These are phyloP conservation scores for Drosophila mojavensis DNA, from an alignment of 1,140 invertebrate species.

Conservation along the genomic window DNA sequence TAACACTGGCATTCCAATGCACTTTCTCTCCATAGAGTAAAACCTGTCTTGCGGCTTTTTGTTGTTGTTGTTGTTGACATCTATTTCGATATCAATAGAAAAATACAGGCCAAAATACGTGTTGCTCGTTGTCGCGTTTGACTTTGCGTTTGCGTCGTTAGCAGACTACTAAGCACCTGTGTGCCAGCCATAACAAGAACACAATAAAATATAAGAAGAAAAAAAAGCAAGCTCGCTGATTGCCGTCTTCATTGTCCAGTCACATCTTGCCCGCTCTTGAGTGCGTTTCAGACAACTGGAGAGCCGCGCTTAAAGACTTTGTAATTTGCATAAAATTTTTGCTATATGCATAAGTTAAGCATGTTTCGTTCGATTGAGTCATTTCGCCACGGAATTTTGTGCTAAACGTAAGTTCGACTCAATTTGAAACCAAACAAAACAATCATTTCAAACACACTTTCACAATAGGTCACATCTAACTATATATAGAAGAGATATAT, in stretches of 20 bases:
- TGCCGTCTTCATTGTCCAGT: constrained; percentile 55
- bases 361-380: constrained; percentile 67
- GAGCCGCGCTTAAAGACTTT: constrained; percentile 42
- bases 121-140: constrained; percentile 42
- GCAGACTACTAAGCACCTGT: constrained; percentile 59
- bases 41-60: constrained; percentile 73
- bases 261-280: constrained; percentile 68
- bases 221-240: constrained; percentile 20
- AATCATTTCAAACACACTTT: constrained; percentile 28
- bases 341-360: constrained; percentile 60
- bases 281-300: constrained; percentile 44
- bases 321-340: constrained; percentile 64
- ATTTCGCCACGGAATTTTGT: constrained; percentile 49
- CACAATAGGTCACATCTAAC: constrained; percentile 26
- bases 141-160: constrained; percentile 57
- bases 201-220: background rate
- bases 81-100: constrained; percentile 76
- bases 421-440: constrained; percentile 9
- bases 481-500: background rate
- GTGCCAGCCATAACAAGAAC: constrained; percentile 28
- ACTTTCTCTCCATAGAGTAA: constrained; percentile 68
- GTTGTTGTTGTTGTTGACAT: constrained; percentile 57
- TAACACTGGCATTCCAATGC: constrained; percentile 66
- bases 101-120: constrained; percentile 66
- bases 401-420: constrained; percentile 24